phyloP scores from a whole-genome alignment of 2,797 vertebrate genomes.

The Chaenodraco wilsoni region DNA sequence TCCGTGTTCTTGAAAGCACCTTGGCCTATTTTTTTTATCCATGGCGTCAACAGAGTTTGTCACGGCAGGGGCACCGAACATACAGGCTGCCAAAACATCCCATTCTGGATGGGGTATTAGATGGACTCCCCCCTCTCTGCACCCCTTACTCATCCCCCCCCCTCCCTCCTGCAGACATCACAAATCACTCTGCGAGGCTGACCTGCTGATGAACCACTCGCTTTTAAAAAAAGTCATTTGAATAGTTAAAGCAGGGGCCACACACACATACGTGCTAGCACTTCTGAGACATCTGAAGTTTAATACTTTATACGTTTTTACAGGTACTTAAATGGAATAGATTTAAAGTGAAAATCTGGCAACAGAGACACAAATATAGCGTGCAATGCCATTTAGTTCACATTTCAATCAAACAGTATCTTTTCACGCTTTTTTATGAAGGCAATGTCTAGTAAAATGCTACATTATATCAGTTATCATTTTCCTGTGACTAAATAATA shows the following conservation, averaged over 20 bases:
- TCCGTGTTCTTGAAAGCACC: slow-evolving; percentile 56
- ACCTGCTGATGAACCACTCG: slow-evolving; percentile 73
- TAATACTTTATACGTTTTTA: slow-evolving; percentile 52
- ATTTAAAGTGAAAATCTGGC: slow-evolving; percentile 14
- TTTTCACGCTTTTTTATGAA: background rate
- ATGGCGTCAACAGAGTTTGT: slow-evolving; percentile 56
- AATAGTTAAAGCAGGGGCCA: slow-evolving; percentile 51
- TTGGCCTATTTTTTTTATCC: slow-evolving; percentile 47
- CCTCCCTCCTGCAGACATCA: slow-evolving; percentile 59
- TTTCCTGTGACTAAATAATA: background rate
- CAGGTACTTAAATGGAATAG: slow-evolving; percentile 18
- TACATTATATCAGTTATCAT: background rate
- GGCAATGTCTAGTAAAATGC: background rate
- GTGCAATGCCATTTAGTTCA: slow-evolving; percentile 3
- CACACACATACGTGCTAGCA: slow-evolving; percentile 28
- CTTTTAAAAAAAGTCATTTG: slow-evolving; percentile 66
- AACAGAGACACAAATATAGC: slow-evolving; percentile 12
- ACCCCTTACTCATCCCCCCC: slow-evolving; percentile 3
- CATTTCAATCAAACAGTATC: slow-evolving; percentile 16
- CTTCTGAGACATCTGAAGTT: slow-evolving; percentile 44
- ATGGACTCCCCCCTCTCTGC: background rate
- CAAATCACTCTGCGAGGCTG: slow-evolving; percentile 72
- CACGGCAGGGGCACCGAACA: slow-evolving; percentile 61
- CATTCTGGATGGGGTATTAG: slow-evolving; percentile 57
- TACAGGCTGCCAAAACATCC: slow-evolving; percentile 74